Base-by-base conservation (phyloP, 1,140 invertebrate genomes). In the Drosophila sulfurigaster region DNA sequence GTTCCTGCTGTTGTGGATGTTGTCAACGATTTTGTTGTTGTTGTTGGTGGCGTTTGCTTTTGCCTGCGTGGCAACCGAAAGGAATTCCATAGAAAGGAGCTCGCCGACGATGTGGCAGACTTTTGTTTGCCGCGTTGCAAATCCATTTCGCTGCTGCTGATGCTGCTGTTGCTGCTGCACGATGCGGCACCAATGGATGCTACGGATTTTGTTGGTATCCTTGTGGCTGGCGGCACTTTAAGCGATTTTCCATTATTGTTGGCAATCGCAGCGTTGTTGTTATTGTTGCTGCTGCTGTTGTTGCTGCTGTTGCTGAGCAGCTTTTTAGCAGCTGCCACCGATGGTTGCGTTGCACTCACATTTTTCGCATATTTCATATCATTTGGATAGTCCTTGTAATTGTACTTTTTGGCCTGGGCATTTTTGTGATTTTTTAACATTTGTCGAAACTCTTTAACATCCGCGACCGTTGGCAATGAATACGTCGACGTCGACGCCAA, bases 391-490 rank as follows among this genome's bases (percentile, higher is more conserved):
- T 91, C 86, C 64, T 81, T 87, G 52, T 90, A 90, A 68, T 70
- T 75, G 64, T 85, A 91, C 71, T 82, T 83, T 13, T 87, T 91
- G 8, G 85, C 67, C 73, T 92, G 85, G 3, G 79, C 76, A 82
- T 91, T 92, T 83, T 92, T 92, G 51, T 86, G 91, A 89, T 92
- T 92, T 92, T 92, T 92, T 62, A 92, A 91, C 91, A 92, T 92
- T 81, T 92, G 83, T 69, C 83, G 74, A 74, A 78, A 81, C 66
- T 89, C 78, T 62, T 90, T 76, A 51, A 83, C 83, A 75, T 90
- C 82, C 66, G 82, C 86, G 54, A 64, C 78, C 75, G 81, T 76
- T 62, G 85, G 71, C 70, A 90, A 86, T 52, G 87, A 77, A 71
- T 85, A 86, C 69, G 81, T 79, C 60, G 86, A 85, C 51, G 76